These are phyloP conservation scores for Calcarius lapponicus DNA, from an alignment of 2,797 vertebrate genomes.

Conservation along the genomic window DNA sequence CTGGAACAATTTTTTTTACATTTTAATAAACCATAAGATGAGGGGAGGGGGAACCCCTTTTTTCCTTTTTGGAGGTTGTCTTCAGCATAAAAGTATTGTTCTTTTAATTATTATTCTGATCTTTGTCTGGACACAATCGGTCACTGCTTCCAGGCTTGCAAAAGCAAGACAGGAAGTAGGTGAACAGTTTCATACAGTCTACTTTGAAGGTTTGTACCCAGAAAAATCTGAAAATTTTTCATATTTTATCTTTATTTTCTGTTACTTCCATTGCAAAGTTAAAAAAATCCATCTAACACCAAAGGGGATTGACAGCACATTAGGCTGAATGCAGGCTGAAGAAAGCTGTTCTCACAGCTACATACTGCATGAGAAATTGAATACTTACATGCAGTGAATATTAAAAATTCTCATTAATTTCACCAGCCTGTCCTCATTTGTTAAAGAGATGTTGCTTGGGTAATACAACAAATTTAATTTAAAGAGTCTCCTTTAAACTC, in stretches of 20 bases:
- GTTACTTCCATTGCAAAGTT: background rate
- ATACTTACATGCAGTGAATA: background rate
- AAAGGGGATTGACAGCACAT: background rate
- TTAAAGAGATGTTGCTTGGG: background rate
- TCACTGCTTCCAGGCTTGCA: background rate
- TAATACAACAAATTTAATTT: background rate
- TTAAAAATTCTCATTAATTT: background rate
- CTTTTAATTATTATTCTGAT: background rate
- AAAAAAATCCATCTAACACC: background rate
- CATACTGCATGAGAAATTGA: background rate
- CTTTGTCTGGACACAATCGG: background rate
- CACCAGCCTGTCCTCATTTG: background rate
- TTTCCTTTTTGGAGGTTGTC: background rate
- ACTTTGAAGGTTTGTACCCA: background rate
- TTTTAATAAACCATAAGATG: background rate
- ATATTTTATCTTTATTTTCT: background rate
- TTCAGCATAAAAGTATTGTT: background rate
- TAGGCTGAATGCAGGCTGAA: background rate
- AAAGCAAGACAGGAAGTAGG: background rate
- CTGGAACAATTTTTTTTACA: background rate
- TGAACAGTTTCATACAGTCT: background rate
- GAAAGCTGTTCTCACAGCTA: background rate
- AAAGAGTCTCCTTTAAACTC: background rate
- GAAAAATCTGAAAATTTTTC: background rate
- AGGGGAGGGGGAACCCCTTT: fast-evolving